Base-by-base conservation (phyloP, 2,797 vertebrate genomes). In the Echeneis naucrates region DNA sequence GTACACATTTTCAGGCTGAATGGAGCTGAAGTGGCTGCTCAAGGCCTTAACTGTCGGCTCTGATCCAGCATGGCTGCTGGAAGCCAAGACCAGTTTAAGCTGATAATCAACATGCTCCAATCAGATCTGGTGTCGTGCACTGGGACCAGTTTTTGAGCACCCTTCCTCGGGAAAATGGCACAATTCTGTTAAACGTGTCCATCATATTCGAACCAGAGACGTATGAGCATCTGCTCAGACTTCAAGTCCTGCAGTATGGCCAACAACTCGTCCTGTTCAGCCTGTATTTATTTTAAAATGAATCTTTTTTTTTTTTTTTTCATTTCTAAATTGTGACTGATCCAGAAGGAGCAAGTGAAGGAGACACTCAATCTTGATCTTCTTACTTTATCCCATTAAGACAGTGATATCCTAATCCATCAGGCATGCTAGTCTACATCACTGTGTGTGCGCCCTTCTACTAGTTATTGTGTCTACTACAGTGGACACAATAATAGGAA, bases 351-450 rank as follows among this genome's bases (percentile, higher is more conserved):
- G 65, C 38, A 24, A 65, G 76, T 59, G 63, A 75, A 48, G 71
- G 40, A 71, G 33, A 45, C 55, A 69, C 24, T 37, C 62, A 8
- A 61, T 40, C 33, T 77, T 86, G 68, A 87, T 81, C 82, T 83
- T 4, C 75, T 79, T 78, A 53, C 40, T 68, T 81, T 51, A 87
- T 87, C 87, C 70, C 40, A 74, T 89, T 89, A 82, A 82, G 67
- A 61, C 60, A 62, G 76, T 50, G 68, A 74, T 80, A 70, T 76
- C 57, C 67, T 80, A 82, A 86, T 82, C 80, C 80, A 56, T 30
- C 12, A 10, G 55, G 50, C 52, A 70, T 62, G 53, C 52, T 16
- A 73, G 47, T 69, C 66, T 33, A 50, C 64, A 75, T 40, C 19
- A 68, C 48, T 21, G 21, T 13, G 48, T 63, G 63, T 72, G 57